These are phyloP conservation scores for Aplochiton taeniatus DNA, from an alignment of 2,797 vertebrate species.

Conservation along the genomic window DNA sequence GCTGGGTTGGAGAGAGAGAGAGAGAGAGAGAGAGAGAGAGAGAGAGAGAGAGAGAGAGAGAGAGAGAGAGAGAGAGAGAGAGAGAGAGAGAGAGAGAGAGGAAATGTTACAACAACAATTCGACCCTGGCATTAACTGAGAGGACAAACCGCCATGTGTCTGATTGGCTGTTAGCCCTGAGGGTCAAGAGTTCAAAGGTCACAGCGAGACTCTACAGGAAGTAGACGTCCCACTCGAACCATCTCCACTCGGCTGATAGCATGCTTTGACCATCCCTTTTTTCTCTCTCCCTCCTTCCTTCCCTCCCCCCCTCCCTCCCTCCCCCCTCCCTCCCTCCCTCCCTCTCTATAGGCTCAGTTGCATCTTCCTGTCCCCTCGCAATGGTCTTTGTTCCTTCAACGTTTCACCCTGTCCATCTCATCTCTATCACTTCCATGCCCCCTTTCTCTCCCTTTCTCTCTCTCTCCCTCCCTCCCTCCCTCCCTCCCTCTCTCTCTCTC, in stretches of 20 bases:
- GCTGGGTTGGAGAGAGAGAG: neutral
- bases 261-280: neutral
- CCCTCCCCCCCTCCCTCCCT: neutral
- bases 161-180: too few relatives aligned
- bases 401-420: constrained; percentile 11
- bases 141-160: too few relatives aligned
- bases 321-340: neutral
- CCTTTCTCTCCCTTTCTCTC: constrained; percentile 42
- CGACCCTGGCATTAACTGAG: too few relatives aligned
- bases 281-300: too few relatives aligned
- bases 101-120: neutral
- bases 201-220: too few relatives aligned
- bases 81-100: constrained; percentile 7
- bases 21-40: neutral
- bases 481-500: neutral
- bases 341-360: neutral
- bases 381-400: too few relatives aligned
- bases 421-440: constrained; percentile 4
- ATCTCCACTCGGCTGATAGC: neutral
- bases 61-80: neutral
- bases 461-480: constrained; percentile 41
- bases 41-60: neutral
- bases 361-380: neutral
- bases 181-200: too few relatives aligned
- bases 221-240: neutral